These are phyloP conservation scores for Leptinotarsa texana DNA, from an alignment of 1,140 invertebrate genomes.

Conservation along the genomic window DNA sequence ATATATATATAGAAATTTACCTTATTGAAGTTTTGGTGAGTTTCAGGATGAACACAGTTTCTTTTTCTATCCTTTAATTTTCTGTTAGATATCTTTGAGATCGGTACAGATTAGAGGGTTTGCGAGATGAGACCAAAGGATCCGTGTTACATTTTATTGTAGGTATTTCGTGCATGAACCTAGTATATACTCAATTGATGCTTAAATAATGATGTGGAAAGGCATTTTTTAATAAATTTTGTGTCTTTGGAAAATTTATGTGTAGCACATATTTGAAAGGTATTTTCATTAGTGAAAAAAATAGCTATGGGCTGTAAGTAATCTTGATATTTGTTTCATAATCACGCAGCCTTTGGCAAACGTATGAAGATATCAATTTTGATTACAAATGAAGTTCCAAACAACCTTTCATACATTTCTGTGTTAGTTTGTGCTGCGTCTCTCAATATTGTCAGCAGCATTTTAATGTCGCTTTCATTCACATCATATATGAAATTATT, in stretches of 20 bases:
- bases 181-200: constrained; percentile 25
- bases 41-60: not conserved
- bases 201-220: constrained; percentile 9
- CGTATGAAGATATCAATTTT: too few species aligned
- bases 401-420: too few species aligned
- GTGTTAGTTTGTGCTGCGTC: too few species aligned
- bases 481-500: too few species aligned
- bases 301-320: too few species aligned
- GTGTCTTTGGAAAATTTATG: constrained; percentile 17
- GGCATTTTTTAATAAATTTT: constrained; percentile 18
- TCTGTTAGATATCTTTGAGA: not conserved
- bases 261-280: constrained; percentile 16
- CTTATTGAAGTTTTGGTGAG: constrained; percentile 9
- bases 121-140: not conserved
- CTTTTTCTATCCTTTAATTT: constrained; percentile 5
- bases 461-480: too few species aligned
- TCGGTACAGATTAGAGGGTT: constrained; percentile 1
- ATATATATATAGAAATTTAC: constrained; percentile 14
- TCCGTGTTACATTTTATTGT: constrained; percentile 20
- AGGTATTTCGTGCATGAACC: constrained; percentile 29
- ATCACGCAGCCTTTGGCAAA: too few species aligned
- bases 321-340: too few species aligned
- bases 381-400: too few species aligned
- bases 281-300: constrained; percentile 14
- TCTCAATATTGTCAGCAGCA: too few species aligned